A percentile compares a stretch with the other conserved stretches of the same genome.
Evolutionary conservation across 2,113 vertebrate species (phyloP).

Genomic region (Arizona elegans): DNA sequence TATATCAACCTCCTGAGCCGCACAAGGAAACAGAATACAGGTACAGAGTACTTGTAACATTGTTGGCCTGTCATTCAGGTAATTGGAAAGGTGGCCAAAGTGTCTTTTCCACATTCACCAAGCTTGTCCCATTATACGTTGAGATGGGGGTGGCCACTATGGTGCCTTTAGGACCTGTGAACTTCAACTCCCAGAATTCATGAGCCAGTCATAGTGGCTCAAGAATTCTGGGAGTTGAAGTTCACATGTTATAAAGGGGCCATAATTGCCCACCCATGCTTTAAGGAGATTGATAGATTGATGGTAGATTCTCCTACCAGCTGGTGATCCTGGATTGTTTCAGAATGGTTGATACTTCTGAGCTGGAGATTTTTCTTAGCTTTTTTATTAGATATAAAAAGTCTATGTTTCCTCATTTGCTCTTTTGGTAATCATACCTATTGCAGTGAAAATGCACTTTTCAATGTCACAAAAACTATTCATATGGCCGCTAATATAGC

Average conservation of each 20-base stretch:
- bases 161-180: background rate
- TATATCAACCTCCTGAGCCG: background rate
- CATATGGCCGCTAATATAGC: background rate
- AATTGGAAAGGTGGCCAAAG: background rate
- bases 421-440: background rate
- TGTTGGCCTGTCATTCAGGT: background rate
- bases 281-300: background rate
- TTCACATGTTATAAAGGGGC: no score
- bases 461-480: background rate
- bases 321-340: background rate
- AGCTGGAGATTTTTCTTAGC: background rate
- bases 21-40: background rate
- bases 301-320: background rate
- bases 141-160: background rate
- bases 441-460: background rate
- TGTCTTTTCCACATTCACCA: background rate
- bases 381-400: background rate
- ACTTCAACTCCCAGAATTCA: background rate
- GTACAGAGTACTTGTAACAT: background rate
- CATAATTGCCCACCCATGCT: background rate
- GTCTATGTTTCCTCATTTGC: background rate
- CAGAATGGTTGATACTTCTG: background rate
- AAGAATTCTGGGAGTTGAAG: background rate
- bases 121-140: background rate
- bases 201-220: background rate